Conservation (phyloP, 2,888 invertebrate genomes). For the Dione vanillae region DNA sequence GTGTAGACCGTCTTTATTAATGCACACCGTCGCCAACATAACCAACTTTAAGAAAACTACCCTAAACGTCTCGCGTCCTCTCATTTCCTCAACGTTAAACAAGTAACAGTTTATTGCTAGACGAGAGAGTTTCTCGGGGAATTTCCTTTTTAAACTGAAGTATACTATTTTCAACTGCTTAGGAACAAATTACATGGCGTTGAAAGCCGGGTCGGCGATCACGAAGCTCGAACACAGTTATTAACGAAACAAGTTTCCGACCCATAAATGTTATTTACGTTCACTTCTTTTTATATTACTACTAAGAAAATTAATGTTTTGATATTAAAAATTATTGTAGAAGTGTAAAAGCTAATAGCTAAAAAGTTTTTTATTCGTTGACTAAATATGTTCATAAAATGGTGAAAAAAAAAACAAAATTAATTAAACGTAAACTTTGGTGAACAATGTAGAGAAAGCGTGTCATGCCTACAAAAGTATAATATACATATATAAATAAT, state of each 20-base stretch:
- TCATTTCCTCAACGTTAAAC: constrained; percentile 70
- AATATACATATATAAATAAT: constrained; percentile 21
- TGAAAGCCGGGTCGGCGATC: constrained; percentile 58
- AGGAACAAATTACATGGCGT: constrained; percentile 63
- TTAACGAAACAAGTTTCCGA: constrained; percentile 61
- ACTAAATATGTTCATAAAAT: neutral
- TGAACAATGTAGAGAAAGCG: constrained; percentile 8
- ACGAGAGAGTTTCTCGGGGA: constrained; percentile 63
- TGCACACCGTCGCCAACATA: constrained; percentile 59
- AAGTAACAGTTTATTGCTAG: constrained; percentile 70
- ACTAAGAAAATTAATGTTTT: neutral
- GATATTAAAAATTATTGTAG: neutral
- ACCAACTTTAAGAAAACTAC: constrained; percentile 72
- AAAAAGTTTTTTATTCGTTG: neutral
- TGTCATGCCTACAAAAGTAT: neutral
- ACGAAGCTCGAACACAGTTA: constrained; percentile 61
- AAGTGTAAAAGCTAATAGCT: neutral
- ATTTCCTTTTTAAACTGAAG: constrained; percentile 65
- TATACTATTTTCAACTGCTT: constrained; percentile 65
- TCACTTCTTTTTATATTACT: constrained; percentile 50
- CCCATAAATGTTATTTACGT: constrained; percentile 46
- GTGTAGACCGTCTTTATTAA: constrained; percentile 60
- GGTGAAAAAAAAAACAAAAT: neutral
- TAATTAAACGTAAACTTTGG: neutral
- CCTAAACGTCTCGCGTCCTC: constrained; percentile 55